Evolutionary conservation across 1,140 invertebrate genomes (phyloP).

Genomic region (Drosophila cardini): DNA sequence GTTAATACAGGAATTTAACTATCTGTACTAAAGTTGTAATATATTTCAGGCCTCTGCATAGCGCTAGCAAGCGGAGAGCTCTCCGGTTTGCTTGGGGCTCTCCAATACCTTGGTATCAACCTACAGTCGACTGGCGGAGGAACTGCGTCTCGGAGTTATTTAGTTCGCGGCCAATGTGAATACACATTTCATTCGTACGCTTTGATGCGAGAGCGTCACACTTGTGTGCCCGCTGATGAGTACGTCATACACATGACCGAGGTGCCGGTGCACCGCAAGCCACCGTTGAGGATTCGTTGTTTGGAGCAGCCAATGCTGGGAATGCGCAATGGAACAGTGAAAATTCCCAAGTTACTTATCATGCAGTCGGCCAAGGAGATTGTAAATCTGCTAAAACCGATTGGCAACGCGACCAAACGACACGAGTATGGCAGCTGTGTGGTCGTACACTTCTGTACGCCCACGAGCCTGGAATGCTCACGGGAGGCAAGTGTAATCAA

Average conservation of each 20-base stretch:
- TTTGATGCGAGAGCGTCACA: slow-evolving; percentile 44
- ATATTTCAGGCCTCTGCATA: slow-evolving; percentile 20
- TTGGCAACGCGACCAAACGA: slow-evolving; percentile 85
- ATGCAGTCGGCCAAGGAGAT: slow-evolving; percentile 76
- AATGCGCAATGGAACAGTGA: neutral
- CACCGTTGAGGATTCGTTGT: slow-evolving; percentile 73
- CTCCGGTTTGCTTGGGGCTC: slow-evolving; percentile 46
- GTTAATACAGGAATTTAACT: neutral
- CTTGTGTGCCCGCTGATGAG: slow-evolving; percentile 62
- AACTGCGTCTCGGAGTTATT: slow-evolving; percentile 29
- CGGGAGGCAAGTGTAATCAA: slow-evolving; percentile 95
- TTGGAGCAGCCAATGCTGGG: slow-evolving; percentile 39
- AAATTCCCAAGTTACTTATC: slow-evolving; percentile 55
- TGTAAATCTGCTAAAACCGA: slow-evolving; percentile 84
- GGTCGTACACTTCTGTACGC: slow-evolving; percentile 94
- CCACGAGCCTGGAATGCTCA: slow-evolving; percentile 95
- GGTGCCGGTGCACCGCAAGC: slow-evolving; percentile 49
- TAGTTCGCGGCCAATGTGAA: slow-evolving; percentile 53
- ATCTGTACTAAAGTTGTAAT: neutral
- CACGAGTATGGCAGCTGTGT: slow-evolving; percentile 89
- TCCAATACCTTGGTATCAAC: slow-evolving; percentile 61
- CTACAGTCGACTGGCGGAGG: slow-evolving; percentile 26
- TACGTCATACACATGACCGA: slow-evolving; percentile 68
- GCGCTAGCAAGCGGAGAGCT: slow-evolving; percentile 41
- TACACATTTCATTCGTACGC: slow-evolving; percentile 62